A percentile compares a stretch with the other conserved stretches of the same genome.
Conservation (phyloP, 1,140 invertebrate genomes). For the Ganaspis sp. region DNA sequence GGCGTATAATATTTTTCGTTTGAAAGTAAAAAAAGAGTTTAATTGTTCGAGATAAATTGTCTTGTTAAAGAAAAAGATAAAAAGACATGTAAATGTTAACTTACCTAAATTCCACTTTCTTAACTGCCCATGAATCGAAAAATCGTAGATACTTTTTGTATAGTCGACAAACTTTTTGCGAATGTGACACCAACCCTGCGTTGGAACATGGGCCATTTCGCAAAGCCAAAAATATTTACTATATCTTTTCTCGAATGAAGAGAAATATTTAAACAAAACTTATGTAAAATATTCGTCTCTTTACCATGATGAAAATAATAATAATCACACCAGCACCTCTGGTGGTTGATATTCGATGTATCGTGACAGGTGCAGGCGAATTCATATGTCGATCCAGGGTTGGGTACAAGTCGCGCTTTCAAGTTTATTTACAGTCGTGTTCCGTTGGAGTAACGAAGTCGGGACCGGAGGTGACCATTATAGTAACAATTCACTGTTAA, state of each 20-base stretch:
- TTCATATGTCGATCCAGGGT: no score
- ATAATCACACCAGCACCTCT: not conserved
- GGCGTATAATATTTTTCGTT: no score
- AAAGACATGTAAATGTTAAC: not conserved
- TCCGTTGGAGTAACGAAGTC: no score
- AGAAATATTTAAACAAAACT: not conserved
- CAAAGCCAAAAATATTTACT: not conserved
- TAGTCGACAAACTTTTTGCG: slow-evolving; percentile 83
- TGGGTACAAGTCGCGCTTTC: no score
- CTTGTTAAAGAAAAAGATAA: slow-evolving; percentile 30
- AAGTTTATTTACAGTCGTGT: no score
- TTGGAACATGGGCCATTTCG: slow-evolving; percentile 64
- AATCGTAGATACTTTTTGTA: slow-evolving; percentile 82
- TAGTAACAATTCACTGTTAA: no score
- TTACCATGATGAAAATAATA: not conserved
- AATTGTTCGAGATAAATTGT: no score
- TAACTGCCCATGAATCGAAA: slow-evolving; percentile 78
- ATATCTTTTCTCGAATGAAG: not conserved
- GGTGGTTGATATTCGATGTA: not conserved
- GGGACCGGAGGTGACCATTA: no score
- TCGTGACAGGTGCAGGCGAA: not conserved
- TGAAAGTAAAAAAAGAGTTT: no score
- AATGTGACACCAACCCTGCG: slow-evolving; percentile 78
- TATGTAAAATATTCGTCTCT: slow-evolving; percentile 2
- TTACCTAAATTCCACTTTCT: slow-evolving; percentile 74